phyloP scores from a whole-genome alignment of 2,113 vertebrate species.

The Leptobrachium leishanense region DNA sequence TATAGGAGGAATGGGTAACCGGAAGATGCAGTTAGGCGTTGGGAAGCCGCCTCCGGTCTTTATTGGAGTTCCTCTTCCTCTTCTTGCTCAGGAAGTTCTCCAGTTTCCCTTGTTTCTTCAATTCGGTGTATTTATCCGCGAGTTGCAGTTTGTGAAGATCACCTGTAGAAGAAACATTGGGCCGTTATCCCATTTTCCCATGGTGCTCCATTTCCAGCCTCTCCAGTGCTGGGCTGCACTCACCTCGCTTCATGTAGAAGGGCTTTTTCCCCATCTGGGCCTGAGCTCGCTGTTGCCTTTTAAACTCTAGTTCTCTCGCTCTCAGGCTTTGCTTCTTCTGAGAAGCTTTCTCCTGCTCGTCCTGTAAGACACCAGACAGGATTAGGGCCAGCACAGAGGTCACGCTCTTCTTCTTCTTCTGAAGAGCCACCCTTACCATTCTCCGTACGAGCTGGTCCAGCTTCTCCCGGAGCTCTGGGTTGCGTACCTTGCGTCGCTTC shows the following conservation, averaged over 20 bases:
- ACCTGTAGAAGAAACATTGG: constrained; percentile 62
- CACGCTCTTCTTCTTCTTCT: neutral
- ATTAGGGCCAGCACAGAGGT: neutral
- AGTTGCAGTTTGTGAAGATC: constrained; percentile 83
- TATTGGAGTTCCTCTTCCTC: constrained; percentile 87
- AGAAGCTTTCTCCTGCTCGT: constrained; percentile 80
- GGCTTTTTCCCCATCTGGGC: constrained; percentile 72
- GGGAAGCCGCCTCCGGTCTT: constrained; percentile 84
- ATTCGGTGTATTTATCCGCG: constrained; percentile 81
- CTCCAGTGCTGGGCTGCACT: constrained; percentile 51
- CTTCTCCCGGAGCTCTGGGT: constrained; percentile 57
- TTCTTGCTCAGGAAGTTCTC: constrained; percentile 90
- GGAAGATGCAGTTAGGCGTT: neutral
- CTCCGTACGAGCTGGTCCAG: constrained; percentile 67
- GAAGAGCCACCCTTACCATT: constrained; percentile 62
- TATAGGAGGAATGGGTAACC: too few species aligned
- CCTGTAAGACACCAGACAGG: constrained; percentile 60
- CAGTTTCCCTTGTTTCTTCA: constrained; percentile 89
- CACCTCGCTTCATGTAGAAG: constrained; percentile 90
- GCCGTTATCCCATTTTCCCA: too few species aligned
- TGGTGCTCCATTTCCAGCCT: too few species aligned
- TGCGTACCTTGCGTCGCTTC: constrained; percentile 64
- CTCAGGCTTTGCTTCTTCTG: constrained; percentile 65
- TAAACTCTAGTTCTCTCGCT: constrained; percentile 65
- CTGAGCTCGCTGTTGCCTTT: constrained; percentile 58